A percentile compares a stretch with the other conserved stretches of the same genome.
phyloP scores from a whole-genome alignment of 2,797 vertebrate genomes.

The Pteropus rufus region DNA sequence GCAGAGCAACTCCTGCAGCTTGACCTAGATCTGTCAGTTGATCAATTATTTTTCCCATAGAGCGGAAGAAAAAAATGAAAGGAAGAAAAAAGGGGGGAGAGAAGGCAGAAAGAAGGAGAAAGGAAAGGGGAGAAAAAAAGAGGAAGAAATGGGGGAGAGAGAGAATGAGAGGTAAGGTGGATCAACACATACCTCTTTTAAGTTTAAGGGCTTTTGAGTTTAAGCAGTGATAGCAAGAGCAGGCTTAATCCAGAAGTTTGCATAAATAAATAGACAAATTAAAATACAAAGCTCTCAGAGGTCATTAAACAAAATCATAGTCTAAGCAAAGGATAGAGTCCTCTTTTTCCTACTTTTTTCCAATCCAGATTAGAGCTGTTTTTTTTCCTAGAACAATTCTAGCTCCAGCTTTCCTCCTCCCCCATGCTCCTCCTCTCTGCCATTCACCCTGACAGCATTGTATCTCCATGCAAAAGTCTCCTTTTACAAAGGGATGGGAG shows the following conservation, averaged over 20 bases:
- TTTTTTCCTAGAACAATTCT: background rate
- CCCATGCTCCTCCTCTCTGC: background rate
- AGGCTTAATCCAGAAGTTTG: background rate
- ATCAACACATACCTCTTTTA: background rate
- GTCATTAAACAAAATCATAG: background rate
- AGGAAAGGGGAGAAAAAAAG: background rate
- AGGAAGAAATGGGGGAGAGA: background rate
- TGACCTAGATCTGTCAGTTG: slow-evolving; percentile 81
- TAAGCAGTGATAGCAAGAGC: background rate
- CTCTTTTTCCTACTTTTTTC: background rate
- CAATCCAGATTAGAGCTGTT: background rate
- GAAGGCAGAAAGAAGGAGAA: slow-evolving; percentile 18
- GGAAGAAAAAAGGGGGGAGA: slow-evolving; percentile 37
- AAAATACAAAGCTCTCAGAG: background rate
- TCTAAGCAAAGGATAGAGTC: background rate
- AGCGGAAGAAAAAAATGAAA: slow-evolving; percentile 53
- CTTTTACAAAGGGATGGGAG: background rate
- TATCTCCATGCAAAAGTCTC: background rate
- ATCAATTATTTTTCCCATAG: slow-evolving; percentile 72
- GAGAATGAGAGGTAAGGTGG: background rate
- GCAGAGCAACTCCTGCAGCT: slow-evolving; percentile 42
- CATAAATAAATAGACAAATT: background rate
- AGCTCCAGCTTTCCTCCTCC: too few relatives aligned
- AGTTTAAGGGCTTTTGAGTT: background rate
- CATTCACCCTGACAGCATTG: too few relatives aligned